These are phyloP conservation scores for Rhea americana DNA, from an alignment of 2,113 vertebrate species.

Conservation along the genomic window DNA sequence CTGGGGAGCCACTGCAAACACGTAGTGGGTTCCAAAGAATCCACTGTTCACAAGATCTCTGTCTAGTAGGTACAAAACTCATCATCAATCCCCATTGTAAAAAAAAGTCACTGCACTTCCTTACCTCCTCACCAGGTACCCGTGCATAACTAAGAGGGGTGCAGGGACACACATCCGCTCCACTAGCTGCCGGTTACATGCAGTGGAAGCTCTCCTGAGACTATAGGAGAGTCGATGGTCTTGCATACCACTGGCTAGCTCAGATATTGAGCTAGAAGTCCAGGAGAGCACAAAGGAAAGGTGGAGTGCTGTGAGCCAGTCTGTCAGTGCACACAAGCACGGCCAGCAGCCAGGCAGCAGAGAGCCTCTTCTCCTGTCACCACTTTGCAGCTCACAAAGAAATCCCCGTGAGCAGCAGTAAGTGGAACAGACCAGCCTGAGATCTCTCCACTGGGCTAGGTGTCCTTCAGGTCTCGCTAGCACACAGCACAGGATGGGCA, in stretches of 20 bases:
- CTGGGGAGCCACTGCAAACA: too few relatives aligned
- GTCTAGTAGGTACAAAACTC: not conserved
- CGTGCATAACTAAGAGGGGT: not conserved
- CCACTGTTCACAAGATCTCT: too few relatives aligned
- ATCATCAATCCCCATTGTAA: too few relatives aligned
- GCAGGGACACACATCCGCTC: not conserved
- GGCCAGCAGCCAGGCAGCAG: not conserved
- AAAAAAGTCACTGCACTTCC: not conserved
- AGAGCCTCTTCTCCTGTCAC: not conserved
- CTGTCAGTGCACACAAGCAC: rapidly evolving
- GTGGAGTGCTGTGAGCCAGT: not conserved
- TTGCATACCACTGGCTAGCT: rapidly evolving
- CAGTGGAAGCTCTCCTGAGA: not conserved
- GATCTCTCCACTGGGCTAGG: not conserved
- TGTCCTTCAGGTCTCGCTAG: slow-evolving; percentile 15
- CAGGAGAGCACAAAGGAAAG: not conserved
- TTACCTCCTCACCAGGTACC: not conserved
- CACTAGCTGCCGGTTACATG: not conserved
- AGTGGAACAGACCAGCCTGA: not conserved
- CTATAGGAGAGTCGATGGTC: rapidly evolving
- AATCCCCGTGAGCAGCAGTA: slow-evolving; percentile 32
- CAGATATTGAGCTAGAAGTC: rapidly evolving
- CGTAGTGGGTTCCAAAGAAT: not conserved
- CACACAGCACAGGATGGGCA: rapidly evolving
- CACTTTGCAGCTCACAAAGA: not conserved